These are phyloP conservation scores for Mobula hypostoma DNA, from an alignment of 2,113 vertebrate genomes.

Conservation along the genomic window DNA sequence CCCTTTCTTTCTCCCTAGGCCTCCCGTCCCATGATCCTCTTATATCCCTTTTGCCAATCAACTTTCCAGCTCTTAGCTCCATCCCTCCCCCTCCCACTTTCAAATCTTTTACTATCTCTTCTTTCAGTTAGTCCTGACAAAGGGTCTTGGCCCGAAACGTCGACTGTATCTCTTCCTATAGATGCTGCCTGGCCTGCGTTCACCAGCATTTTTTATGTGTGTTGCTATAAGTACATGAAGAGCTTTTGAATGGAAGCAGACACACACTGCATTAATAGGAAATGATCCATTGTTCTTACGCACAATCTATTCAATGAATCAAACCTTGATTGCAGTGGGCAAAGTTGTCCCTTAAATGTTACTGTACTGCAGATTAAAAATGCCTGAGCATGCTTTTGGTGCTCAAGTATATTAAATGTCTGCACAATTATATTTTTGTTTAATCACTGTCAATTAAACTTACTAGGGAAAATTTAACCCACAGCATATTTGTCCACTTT, in stretches of 20 bases:
- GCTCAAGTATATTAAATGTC: neutral
- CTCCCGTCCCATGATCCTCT: no score
- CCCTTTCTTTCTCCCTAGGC: no score
- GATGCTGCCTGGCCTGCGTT: no score
- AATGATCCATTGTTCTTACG: neutral
- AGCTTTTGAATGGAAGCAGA: neutral
- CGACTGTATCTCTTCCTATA: no score
- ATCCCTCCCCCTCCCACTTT: no score
- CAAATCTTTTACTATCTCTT: no score
- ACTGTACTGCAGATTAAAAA: neutral
- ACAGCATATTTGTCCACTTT: neutral
- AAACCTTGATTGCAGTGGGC: neutral
- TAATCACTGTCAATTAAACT: conserved; percentile 2
- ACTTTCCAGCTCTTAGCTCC: no score
- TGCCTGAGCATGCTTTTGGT: neutral
- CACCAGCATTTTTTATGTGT: no score
- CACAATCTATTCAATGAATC: neutral
- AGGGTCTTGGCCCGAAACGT: no score
- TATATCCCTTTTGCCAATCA: no score
- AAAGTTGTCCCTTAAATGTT: neutral
- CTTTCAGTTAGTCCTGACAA: no score
- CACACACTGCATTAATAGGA: conserved; percentile 2
- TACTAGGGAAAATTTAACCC: neutral
- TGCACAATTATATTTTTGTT: neutral
- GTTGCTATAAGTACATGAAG: neutral